These are phyloP conservation scores for Asobara japonica DNA, from an alignment of 1,140 invertebrate genomes.

Conservation along the genomic window DNA sequence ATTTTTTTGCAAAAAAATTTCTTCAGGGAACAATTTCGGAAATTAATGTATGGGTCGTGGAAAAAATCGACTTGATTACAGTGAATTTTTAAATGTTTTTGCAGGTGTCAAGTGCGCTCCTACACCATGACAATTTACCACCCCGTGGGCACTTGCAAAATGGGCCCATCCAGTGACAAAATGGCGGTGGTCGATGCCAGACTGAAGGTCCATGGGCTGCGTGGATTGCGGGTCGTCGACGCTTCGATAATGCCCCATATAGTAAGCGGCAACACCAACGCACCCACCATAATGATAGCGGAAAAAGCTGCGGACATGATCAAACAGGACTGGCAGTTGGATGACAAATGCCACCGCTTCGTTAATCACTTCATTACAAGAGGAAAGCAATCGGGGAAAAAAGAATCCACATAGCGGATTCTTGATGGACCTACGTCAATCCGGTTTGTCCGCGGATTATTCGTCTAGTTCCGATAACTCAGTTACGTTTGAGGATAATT, in stretches of 20 bases:
- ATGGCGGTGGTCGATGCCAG: conserved; percentile 85
- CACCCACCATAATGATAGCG: conserved; percentile 86
- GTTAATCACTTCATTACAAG: no score
- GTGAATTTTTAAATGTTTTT: conserved; percentile 81
- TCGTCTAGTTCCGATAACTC: no score
- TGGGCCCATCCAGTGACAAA: conserved; percentile 80
- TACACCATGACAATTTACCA: conserved; percentile 90
- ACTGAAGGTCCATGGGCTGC: conserved; percentile 79
- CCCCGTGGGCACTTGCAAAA: conserved; percentile 83
- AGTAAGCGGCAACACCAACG: conserved; percentile 83
- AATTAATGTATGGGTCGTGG: no score
- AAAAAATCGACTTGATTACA: no score
- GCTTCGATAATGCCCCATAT: conserved; percentile 91
- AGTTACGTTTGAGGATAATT: background rate
- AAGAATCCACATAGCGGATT: no score
- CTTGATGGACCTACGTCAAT: no score
- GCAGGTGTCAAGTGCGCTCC: conserved; percentile 85
- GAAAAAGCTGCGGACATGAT: conserved; percentile 88
- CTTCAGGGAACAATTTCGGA: no score
- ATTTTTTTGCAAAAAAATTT: no score
- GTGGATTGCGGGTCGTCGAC: conserved; percentile 84
- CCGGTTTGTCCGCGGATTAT: background rate
- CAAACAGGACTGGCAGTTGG: conserved; percentile 75
- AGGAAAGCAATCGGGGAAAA: no score
- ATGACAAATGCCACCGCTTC: conserved; percentile 5